phyloP scores from a whole-genome alignment of 2,797 vertebrate species.

The Trematomus bernacchii region DNA sequence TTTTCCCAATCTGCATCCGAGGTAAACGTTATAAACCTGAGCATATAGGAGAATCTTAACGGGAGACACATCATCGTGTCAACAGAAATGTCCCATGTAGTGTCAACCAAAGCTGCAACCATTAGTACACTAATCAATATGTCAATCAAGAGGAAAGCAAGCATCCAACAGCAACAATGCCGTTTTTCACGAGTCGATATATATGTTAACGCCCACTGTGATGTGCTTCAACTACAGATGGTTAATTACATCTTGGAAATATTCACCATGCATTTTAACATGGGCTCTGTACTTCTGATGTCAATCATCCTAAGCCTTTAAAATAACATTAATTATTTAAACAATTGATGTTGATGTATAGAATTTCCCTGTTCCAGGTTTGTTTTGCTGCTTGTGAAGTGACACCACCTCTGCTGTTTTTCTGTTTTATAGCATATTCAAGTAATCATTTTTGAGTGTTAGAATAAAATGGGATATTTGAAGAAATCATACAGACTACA shows the following conservation, averaged over 20 bases:
- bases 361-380: conserved; percentile 10
- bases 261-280: conserved; percentile 20
- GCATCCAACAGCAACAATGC: not conserved
- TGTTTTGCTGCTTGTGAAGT: conserved; percentile 25
- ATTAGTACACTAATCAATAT: too few species aligned
- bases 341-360: conserved; percentile 24
- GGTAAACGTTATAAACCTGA: conserved; percentile 14
- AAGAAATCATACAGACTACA: too few species aligned
- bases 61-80: not conserved
- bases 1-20: conserved; percentile 30
- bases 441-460: not conserved
- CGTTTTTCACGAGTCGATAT: conserved; percentile 1
- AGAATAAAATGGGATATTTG: conserved; percentile 5
- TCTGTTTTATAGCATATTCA: conserved; percentile 53
- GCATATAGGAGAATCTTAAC: conserved; percentile 2
- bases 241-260: conserved; percentile 19
- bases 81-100: not conserved
- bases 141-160: too few species aligned
- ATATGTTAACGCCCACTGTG: conserved; percentile 26
- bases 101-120: not conserved
- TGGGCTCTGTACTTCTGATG: conserved; percentile 35
- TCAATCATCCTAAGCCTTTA: conserved; percentile 24
- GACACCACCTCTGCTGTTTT: too few species aligned
- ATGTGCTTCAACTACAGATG: conserved; percentile 78
- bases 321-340: conserved; percentile 29